Evolutionary conservation across 2,888 invertebrate genomes (phyloP).

Genomic region (Cryptocephalus moraei): DNA sequence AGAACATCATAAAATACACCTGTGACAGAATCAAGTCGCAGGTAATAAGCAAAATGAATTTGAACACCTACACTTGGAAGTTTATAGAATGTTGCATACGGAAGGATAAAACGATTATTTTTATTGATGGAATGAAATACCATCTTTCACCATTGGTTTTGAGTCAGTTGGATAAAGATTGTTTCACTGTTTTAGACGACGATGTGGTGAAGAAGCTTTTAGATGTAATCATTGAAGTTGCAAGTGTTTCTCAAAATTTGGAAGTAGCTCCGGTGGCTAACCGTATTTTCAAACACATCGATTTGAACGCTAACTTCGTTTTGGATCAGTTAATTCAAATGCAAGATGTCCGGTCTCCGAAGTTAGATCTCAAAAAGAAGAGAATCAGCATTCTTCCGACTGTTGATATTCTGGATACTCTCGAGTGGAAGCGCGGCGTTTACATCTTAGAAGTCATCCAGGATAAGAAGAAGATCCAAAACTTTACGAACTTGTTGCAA

Average conservation of each 20-base stretch:
- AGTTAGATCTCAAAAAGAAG: conserved; percentile 34
- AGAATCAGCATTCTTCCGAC: conserved; percentile 43
- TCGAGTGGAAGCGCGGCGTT: conserved; percentile 70
- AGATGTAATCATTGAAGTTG: conserved; percentile 44
- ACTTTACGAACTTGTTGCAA: conserved; percentile 49
- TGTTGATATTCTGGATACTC: conserved; percentile 51
- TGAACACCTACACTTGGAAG: conserved; percentile 42
- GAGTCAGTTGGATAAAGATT: conserved; percentile 36
- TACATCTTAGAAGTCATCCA: conserved; percentile 76
- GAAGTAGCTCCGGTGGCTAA: conserved; percentile 50
- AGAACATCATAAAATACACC: conserved; percentile 20
- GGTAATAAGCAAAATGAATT: conserved; percentile 18
- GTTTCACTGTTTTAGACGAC: conserved; percentile 43
- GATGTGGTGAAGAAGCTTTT: conserved; percentile 41
- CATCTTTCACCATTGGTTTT: conserved; percentile 11
- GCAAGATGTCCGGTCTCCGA: conserved; percentile 42
- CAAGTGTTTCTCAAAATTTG: conserved; percentile 49
- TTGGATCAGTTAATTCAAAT: conserved; percentile 49
- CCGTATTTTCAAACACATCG: conserved; percentile 55
- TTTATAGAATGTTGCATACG: conserved; percentile 47
- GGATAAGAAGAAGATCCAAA: conserved; percentile 67
- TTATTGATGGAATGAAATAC: conserved; percentile 8
- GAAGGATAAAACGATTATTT: conserved; percentile 36
- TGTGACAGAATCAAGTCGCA: conserved; percentile 23
- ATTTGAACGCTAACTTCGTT: conserved; percentile 52